Percentiles rank a stretch among this genome's conserved stretches.
These are phyloP conservation scores for Psittacara wagleri DNA, from an alignment of 2,113 vertebrate genomes.

Conservation along the genomic window DNA sequence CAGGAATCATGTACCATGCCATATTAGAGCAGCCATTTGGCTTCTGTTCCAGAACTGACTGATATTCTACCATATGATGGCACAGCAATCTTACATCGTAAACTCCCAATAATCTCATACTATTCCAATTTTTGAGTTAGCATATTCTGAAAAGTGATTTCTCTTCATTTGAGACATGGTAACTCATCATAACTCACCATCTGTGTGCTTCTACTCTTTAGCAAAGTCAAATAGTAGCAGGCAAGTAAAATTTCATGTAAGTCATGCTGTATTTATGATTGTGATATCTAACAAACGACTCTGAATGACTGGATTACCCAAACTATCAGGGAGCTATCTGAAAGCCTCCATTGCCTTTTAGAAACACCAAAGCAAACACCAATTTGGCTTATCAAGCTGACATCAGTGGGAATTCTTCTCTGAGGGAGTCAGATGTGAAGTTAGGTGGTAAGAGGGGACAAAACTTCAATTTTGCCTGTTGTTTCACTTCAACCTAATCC, in stretches of 20 bases:
- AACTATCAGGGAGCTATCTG: fast-evolving
- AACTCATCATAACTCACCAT: neutral
- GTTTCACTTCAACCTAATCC: neutral
- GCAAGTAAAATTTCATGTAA: neutral
- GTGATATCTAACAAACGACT: neutral
- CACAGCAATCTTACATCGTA: fast-evolving
- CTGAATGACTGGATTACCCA: neutral
- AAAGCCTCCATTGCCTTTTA: neutral
- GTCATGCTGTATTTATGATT: neutral
- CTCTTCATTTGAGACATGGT: neutral
- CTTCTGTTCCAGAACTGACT: neutral
- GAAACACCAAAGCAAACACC: neutral
- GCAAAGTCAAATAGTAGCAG: neutral
- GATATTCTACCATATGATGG: neutral
- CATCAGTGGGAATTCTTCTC: neutral
- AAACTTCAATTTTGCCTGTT: neutral
- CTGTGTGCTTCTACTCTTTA: neutral
- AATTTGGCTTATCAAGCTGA: neutral
- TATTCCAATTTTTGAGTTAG: neutral
- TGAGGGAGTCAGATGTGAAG: neutral
- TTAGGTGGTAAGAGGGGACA: neutral
- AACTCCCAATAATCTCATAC: neutral
- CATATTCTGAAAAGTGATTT: neutral
- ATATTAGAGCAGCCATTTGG: neutral
- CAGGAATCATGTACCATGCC: neutral